These are phyloP conservation scores for Rhinoraja longicauda DNA, from an alignment of 2,797 vertebrate species.

Conservation along the genomic window DNA sequence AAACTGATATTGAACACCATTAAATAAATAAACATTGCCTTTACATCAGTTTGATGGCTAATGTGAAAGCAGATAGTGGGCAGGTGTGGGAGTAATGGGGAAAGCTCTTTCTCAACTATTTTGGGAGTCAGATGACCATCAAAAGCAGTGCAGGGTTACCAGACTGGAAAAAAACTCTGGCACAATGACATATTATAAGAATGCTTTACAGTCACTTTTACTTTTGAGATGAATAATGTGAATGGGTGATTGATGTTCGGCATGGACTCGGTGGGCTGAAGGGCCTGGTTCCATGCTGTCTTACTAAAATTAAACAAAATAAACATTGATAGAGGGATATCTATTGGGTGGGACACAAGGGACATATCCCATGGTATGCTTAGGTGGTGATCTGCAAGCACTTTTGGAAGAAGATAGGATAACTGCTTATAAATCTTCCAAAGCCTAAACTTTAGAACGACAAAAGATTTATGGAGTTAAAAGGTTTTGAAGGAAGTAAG, in stretches of 20 bases:
- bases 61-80: background rate
- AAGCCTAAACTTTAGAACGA: background rate
- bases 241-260: too few relatives aligned
- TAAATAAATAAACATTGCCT: background rate
- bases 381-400: too few relatives aligned
- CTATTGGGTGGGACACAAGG: too few relatives aligned
- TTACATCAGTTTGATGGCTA: background rate
- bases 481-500: background rate
- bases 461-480: background rate
- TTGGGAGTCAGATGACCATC: background rate
- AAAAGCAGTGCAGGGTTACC: background rate
- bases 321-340: too few relatives aligned
- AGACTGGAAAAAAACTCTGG: background rate
- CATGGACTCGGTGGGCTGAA: too few relatives aligned
- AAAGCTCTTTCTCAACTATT: background rate
- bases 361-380: too few relatives aligned
- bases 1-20: background rate
- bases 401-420: too few relatives aligned
- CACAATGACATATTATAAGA: background rate
- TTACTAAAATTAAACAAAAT: too few relatives aligned
- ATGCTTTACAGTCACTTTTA: background rate
- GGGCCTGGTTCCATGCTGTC: too few relatives aligned
- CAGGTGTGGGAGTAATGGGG: background rate
- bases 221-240: too few relatives aligned
- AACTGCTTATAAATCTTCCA: too few relatives aligned